Conservation (phyloP, 2,888 invertebrate genomes). For the Lycocerus yunnanus region DNA sequence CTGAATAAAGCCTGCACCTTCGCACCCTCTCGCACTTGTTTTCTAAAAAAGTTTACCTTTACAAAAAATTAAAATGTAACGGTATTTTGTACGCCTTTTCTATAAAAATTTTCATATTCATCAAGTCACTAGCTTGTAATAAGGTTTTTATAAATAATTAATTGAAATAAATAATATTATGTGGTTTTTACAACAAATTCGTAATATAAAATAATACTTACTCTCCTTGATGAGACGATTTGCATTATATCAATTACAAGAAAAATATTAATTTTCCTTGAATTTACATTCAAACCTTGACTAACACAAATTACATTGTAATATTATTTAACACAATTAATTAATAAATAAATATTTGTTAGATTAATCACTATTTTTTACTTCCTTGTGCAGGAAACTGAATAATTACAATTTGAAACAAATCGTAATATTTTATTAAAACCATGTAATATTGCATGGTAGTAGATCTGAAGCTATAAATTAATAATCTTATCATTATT, state of each 20-base stretch:
- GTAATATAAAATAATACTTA: neutral
- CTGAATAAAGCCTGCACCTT: conserved; percentile 28
- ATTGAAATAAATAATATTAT: too few species aligned
- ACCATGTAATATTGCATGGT: too few species aligned
- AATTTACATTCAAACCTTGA: neutral
- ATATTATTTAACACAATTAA: neutral
- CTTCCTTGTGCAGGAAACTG: neutral
- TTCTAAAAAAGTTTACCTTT: neutral
- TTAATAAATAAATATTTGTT: neutral
- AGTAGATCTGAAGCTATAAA: too few species aligned
- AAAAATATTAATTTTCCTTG: neutral
- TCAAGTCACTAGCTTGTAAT: too few species aligned
- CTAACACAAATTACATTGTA: neutral
- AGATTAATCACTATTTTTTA: neutral
- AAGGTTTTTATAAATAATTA: too few species aligned
- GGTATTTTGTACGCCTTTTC: neutral
- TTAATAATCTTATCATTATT: too few species aligned
- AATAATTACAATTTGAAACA: too few species aligned
- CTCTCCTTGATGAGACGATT: neutral
- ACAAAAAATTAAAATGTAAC: neutral
- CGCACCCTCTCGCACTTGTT: conserved; percentile 11
- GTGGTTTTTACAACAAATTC: neutral
- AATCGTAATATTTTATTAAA: too few species aligned
- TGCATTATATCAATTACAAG: neutral
- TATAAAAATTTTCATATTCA: neutral